phyloP scores from a whole-genome alignment of 2,888 invertebrate species.

The Steinernema scapterisci region DNA sequence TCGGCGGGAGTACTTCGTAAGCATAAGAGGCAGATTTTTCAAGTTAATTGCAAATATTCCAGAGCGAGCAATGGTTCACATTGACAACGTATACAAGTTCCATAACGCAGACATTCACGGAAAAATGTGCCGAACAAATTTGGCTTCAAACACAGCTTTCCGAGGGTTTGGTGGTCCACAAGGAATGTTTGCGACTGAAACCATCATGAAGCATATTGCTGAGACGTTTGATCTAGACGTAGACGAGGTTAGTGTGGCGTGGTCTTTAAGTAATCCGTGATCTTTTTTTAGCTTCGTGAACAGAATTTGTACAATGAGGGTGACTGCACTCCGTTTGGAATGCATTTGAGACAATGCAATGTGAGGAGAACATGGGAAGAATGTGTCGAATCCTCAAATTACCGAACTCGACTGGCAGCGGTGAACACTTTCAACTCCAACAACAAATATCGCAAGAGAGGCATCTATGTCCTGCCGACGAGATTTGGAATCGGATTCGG shows the following conservation, averaged over 20 bases:
- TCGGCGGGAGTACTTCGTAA: slow-evolving; percentile 71
- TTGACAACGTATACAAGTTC: slow-evolving; percentile 81
- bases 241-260: slow-evolving; percentile 45
- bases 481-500: slow-evolving; percentile 68
- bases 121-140: slow-evolving; percentile 80
- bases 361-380: slow-evolving; percentile 68
- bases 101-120: slow-evolving; percentile 78
- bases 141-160: slow-evolving; percentile 90
- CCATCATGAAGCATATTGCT: slow-evolving; percentile 80
- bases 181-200: slow-evolving; percentile 84
- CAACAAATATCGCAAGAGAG: slow-evolving; percentile 58
- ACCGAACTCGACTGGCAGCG: slow-evolving; percentile 52
- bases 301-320: slow-evolving; percentile 83
- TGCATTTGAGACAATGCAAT: slow-evolving; percentile 77
- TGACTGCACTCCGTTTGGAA: slow-evolving; percentile 79
- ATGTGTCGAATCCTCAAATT: slow-evolving; percentile 65
- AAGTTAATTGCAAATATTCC: slow-evolving; percentile 70
- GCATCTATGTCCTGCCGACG: slow-evolving; percentile 64
- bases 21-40: slow-evolving; percentile 19
- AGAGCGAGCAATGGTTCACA: slow-evolving; percentile 82
- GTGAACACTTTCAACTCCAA: slow-evolving; percentile 67
- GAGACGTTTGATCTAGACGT: slow-evolving; percentile 60
- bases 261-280: neutral
- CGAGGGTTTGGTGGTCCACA: slow-evolving; percentile 90
- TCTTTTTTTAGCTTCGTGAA: slow-evolving; percentile 70